A percentile compares a stretch with the other conserved stretches of the same genome.
phyloP scores from a whole-genome alignment of 2,888 invertebrate genomes.

The Sympetrum striolatum region DNA sequence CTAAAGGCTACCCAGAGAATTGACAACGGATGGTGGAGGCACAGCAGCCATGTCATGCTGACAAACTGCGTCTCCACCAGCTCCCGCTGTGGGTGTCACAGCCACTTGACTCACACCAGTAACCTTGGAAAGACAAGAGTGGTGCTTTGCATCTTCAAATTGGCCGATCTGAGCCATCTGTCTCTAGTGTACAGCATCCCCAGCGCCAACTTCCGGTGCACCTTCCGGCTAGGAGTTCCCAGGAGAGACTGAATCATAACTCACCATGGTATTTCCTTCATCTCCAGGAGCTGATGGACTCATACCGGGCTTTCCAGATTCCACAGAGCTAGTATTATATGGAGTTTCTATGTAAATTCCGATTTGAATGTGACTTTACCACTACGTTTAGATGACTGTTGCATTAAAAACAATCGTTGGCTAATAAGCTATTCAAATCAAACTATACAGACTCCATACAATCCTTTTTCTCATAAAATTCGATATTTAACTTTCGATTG shows the following conservation, averaged over 20 bases:
- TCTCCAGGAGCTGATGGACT: conserved; percentile 1
- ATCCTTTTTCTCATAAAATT: too few species aligned
- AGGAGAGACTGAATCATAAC: background rate
- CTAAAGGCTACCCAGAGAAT: conserved; percentile 34
- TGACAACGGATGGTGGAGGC: conserved; percentile 33
- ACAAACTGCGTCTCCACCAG: conserved; percentile 25
- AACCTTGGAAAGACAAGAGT: conserved; percentile 41
- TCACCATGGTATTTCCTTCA: background rate
- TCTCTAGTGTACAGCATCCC: conserved; percentile 2
- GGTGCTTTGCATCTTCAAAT: conserved; percentile 36
- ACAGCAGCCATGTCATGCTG: conserved; percentile 30
- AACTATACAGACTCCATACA: too few species aligned
- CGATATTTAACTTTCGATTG: too few species aligned
- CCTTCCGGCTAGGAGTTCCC: background rate
- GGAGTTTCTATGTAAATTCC: too few species aligned
- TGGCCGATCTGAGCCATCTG: conserved; percentile 28
- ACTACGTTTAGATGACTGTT: too few species aligned
- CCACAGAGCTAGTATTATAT: background rate
- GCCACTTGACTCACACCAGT: conserved; percentile 28
- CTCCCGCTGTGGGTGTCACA: conserved; percentile 1
- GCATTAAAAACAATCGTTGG: too few species aligned
- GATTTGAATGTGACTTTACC: too few species aligned
- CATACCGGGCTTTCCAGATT: conserved; percentile 11
- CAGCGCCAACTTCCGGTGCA: conserved; percentile 9
- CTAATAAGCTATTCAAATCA: too few species aligned